phyloP scores from a whole-genome alignment of 2,113 vertebrate species.

The Rhineura floridana region DNA sequence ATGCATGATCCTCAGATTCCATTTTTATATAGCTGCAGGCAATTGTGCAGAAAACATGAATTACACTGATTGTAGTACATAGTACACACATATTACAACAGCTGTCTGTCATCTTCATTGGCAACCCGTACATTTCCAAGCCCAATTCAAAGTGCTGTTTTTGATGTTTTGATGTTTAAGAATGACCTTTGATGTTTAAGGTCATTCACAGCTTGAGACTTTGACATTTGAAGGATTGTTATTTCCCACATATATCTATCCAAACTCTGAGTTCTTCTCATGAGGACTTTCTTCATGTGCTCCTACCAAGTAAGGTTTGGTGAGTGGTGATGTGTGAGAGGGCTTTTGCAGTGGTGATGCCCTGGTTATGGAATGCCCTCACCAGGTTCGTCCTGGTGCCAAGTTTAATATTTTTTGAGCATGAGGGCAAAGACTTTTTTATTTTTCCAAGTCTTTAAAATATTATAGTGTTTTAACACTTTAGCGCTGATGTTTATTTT shows the following conservation, averaged over 20 bases:
- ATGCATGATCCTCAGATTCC: background rate
- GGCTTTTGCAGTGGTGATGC: background rate
- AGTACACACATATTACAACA: background rate
- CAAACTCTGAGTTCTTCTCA: background rate
- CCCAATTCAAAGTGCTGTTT: background rate
- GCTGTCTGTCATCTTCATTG: background rate
- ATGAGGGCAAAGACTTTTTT: background rate
- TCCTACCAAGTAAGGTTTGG: background rate
- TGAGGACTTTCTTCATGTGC: background rate
- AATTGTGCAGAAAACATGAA: background rate
- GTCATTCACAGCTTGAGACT: too few species aligned
- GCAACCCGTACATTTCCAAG: background rate
- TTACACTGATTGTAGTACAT: background rate
- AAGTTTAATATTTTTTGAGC: background rate
- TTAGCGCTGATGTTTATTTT: background rate
- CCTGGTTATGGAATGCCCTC: background rate
- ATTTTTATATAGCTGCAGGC: background rate
- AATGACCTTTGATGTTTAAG: too few species aligned
- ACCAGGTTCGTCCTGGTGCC: background rate
- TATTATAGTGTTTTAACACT: background rate
- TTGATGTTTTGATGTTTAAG: too few species aligned
- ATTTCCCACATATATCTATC: background rate
- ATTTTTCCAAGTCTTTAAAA: background rate
- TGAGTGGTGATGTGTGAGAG: background rate
- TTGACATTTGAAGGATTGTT: background rate